These are phyloP conservation scores for Gopherus evgoodei DNA, from an alignment of 2,113 vertebrate species.

Conservation along the genomic window DNA sequence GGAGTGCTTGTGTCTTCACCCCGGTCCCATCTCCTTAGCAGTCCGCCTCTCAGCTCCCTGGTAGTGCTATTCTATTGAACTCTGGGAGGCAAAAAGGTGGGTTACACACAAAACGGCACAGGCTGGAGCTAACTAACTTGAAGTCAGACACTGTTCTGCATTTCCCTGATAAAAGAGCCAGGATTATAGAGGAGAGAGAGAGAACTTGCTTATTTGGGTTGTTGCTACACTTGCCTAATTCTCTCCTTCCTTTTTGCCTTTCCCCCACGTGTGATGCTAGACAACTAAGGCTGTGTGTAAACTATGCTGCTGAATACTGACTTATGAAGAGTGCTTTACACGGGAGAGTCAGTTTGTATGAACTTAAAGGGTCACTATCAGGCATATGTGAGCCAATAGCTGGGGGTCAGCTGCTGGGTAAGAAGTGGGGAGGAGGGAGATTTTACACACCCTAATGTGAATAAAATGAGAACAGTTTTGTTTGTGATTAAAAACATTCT, in stretches of 20 bases:
- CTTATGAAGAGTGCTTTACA: background rate
- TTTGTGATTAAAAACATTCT: background rate
- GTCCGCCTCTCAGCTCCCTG: background rate
- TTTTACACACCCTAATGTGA: background rate
- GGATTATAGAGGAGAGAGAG: background rate
- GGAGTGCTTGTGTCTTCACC: background rate
- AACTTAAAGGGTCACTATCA: background rate
- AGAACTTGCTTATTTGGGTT: background rate
- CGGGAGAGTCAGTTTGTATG: background rate
- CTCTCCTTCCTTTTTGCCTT: background rate
- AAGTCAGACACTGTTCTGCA: background rate
- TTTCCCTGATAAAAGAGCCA: background rate
- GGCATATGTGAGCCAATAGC: background rate
- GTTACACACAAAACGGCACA: background rate
- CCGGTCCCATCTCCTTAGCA: fast-evolving
- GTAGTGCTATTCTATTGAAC: background rate
- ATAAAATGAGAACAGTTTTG: background rate
- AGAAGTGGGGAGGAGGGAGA: background rate
- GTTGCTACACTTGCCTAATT: background rate
- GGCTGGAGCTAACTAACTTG: background rate
- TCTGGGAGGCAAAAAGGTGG: background rate
- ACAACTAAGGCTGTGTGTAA: too few species aligned
- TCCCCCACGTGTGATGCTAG: too few species aligned
- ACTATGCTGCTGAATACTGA: background rate
- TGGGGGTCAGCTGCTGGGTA: too few species aligned